A percentile compares a stretch with the other conserved stretches of the same genome.
Conservation (phyloP, 1,140 invertebrate species). For the Portunus trituberculatus region DNA sequence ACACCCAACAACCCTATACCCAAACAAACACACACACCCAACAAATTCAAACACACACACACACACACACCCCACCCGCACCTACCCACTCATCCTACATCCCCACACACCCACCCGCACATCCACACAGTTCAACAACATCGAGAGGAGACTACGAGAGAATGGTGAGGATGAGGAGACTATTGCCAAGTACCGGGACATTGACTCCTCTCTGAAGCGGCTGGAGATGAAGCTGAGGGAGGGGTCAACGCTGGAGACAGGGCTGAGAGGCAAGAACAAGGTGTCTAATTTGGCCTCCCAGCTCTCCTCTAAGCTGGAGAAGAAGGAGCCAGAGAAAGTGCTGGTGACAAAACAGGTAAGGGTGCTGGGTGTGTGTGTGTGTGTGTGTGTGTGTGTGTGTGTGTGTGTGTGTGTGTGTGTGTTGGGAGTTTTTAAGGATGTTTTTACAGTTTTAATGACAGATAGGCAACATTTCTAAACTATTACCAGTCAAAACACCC, state of each 20-base stretch:
- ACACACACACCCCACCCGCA: too few relatives aligned
- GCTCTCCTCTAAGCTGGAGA: slow-evolving; percentile 85
- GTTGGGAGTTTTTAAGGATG: too few relatives aligned
- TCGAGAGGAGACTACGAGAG: slow-evolving; percentile 88
- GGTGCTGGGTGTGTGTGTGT: not conserved
- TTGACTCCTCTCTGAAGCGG: slow-evolving; percentile 90
- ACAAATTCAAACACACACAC: too few relatives aligned
- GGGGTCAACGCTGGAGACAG: slow-evolving; percentile 86
- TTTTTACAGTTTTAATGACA: too few relatives aligned
- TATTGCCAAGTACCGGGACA: slow-evolving; percentile 85
- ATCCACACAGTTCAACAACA: slow-evolving; percentile 87
- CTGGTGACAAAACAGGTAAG: slow-evolving; percentile 67
- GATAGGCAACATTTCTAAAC: too few relatives aligned
- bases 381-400: not conserved
- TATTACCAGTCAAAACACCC: too few relatives aligned
- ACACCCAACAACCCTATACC: too few relatives aligned
- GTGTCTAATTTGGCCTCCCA: slow-evolving; percentile 93
- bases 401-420: too few relatives aligned
- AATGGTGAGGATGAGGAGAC: slow-evolving; percentile 78
- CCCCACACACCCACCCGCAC: not conserved
- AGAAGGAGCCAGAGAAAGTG: slow-evolving; percentile 67
- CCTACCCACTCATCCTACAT: too few relatives aligned
- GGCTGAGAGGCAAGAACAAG: slow-evolving; percentile 88
- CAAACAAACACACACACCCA: too few relatives aligned
- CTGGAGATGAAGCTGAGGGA: slow-evolving; percentile 91